phyloP scores from a whole-genome alignment of 2,113 vertebrate species.

The Monopterus albus region DNA sequence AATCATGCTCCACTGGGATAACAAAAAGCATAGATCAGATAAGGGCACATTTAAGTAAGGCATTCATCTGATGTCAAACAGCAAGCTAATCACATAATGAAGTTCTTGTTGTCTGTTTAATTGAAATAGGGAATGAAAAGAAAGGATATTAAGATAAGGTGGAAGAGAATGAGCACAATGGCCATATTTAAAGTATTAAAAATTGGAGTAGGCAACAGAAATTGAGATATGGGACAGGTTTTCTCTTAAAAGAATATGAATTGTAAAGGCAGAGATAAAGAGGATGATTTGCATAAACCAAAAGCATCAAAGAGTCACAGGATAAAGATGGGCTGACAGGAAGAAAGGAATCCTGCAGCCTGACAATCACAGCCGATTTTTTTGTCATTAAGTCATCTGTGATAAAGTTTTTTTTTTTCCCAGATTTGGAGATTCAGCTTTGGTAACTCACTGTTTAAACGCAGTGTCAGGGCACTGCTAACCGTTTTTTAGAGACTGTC shows the following conservation, averaged over 20 bases:
- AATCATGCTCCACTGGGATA: slow-evolving; percentile 13
- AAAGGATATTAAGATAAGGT: neutral
- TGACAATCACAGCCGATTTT: no score
- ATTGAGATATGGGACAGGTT: neutral
- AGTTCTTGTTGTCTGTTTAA: neutral
- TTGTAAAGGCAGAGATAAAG: slow-evolving; percentile 27
- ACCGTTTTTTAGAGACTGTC: no score
- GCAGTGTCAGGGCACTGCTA: neutral
- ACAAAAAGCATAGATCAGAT: slow-evolving; percentile 7
- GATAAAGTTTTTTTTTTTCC: slow-evolving; percentile 8
- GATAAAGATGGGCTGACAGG: slow-evolving; percentile 12
- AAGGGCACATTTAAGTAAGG: neutral
- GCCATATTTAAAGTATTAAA: neutral
- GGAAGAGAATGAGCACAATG: neutral
- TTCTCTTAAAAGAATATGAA: no score
- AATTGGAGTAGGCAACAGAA: neutral
- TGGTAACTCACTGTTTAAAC: slow-evolving; percentile 9
- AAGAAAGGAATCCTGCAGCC: neutral
- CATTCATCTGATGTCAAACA: slow-evolving; percentile 14
- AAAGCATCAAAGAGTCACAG: slow-evolving; percentile 28
- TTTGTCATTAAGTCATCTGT: neutral
- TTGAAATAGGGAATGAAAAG: neutral
- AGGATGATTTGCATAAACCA: slow-evolving; percentile 43
- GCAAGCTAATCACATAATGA: neutral
- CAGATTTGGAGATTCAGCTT: slow-evolving; percentile 3